Percentiles rank a stretch among this genome's conserved stretches.
phyloP scores from a whole-genome alignment of 2,797 vertebrate genomes.

The Argentina silus region DNA sequence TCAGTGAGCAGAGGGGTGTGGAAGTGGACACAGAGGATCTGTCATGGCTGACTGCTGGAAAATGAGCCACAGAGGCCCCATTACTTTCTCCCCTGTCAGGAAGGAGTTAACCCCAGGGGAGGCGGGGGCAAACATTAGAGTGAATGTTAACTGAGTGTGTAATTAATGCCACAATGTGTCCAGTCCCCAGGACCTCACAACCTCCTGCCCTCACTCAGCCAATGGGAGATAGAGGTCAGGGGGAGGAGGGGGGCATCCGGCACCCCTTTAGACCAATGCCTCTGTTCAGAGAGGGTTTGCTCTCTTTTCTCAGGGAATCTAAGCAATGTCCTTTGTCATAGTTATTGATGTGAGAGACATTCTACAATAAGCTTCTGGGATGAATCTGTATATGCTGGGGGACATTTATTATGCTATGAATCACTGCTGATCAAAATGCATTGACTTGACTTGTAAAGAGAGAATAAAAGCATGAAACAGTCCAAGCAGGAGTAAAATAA shows the following conservation, averaged over 20 bases:
- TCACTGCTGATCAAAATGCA: no score
- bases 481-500: no score
- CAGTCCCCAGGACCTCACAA: conserved; percentile 87
- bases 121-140: conserved; percentile 74
- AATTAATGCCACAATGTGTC: conserved; percentile 92
- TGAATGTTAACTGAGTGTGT: conserved; percentile 94
- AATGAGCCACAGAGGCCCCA: conserved; percentile 75
- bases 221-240: conserved; percentile 71
- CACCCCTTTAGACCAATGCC: conserved; percentile 76
- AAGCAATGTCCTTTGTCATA: conserved; percentile 74
- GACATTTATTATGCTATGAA: conserved; percentile 2
- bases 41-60: conserved; percentile 70
- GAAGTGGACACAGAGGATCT: conserved; percentile 58
- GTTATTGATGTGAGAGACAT: conserved; percentile 76
- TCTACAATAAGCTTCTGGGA: conserved; percentile 70
- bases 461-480: no score
- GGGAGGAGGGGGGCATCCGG: conserved; percentile 83
- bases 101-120: conserved; percentile 77
- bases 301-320: conserved; percentile 56
- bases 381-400: conserved; percentile 63
- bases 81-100: conserved; percentile 80
- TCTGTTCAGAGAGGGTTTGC: conserved; percentile 66
- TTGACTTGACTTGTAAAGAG: no score
- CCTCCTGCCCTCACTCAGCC: conserved; percentile 74
- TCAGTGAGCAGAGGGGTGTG: conserved; percentile 28